Percentiles rank a stretch among this genome's conserved stretches.
phyloP scores from a whole-genome alignment of 1,140 invertebrate genomes.

The Euschistus heros region DNA sequence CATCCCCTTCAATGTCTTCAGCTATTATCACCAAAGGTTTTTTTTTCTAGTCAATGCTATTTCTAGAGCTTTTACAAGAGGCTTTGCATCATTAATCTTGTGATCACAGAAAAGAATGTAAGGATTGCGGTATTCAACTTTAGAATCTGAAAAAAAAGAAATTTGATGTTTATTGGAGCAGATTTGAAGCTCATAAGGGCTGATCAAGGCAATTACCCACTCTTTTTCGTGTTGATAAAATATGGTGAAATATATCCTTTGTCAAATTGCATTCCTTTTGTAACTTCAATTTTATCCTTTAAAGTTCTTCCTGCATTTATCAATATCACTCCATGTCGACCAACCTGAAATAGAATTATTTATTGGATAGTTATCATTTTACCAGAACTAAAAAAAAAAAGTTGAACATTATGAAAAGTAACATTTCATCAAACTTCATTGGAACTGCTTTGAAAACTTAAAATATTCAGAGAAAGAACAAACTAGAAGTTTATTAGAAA shows the following conservation, averaged over 20 bases:
- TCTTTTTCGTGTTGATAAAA: slow-evolving; percentile 6
- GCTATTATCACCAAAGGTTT: slow-evolving; percentile 59
- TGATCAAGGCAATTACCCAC: too few relatives aligned
- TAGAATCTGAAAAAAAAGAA: neutral
- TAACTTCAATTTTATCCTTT: slow-evolving; percentile 56
- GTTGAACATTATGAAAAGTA: too few relatives aligned
- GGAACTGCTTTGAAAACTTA: too few relatives aligned
- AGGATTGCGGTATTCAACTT: slow-evolving; percentile 16
- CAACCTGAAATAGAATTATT: slow-evolving; percentile 55
- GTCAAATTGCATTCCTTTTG: slow-evolving; percentile 68
- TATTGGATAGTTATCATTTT: too few relatives aligned
- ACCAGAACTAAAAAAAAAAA: too few relatives aligned
- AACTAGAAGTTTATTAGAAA: too few relatives aligned
- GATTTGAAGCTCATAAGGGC: too few relatives aligned
- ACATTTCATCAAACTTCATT: too few relatives aligned
- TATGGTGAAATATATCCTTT: slow-evolving; percentile 55
- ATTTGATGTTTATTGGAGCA: too few relatives aligned
- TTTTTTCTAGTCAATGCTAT: slow-evolving; percentile 48
- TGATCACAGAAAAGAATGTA: slow-evolving; percentile 28
- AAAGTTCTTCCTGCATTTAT: slow-evolving; percentile 68
- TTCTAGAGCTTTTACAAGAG: slow-evolving; percentile 57
- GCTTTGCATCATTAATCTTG: slow-evolving; percentile 51
- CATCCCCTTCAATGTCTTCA: slow-evolving; percentile 65
- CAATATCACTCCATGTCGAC: slow-evolving; percentile 61
- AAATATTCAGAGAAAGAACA: too few relatives aligned